Evolutionary conservation across 2,797 vertebrate species (phyloP), one percentile per base, ranked within the genome.

Genomic region (Melanotaenia trifasciata): DNA sequence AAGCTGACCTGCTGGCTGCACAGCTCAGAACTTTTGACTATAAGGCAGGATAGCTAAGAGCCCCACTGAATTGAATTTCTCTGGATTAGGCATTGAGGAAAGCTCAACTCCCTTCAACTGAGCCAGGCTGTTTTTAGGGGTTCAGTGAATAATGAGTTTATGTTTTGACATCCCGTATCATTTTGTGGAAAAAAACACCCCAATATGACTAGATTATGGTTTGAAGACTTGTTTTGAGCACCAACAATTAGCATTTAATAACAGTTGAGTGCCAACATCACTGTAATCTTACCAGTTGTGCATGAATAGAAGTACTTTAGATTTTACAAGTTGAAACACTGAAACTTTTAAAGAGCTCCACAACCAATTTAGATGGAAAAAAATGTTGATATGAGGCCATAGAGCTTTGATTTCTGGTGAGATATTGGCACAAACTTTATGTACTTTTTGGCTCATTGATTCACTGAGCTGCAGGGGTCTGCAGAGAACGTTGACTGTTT

Each of bases 1-100:
- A 88, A 88, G 89, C 88, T 86, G 92, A 92, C 91, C 92, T 89
- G 89, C 88, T 93, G 89, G 76, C 78, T 82, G 65, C 80, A 84
- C 76, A 88, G 88, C 80, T 69, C 73, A 80, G 68, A 32, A 68
- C 76, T 72, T 90, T 89, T 62, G 85, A 73, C 70, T 74, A 58
- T 83, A 80, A 86, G 76, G 79, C 69, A 83, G 70, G 80, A 64
- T 76, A 45, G 76, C 78, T 78, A 75, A 87, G 64, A 80, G 70
- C 74, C 66, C 62, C 3, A 50, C 73, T 84, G 78, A 86, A 83
- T 84, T 67, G 54, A 68, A 80, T 77, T 83, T 87, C 73, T 83
- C 84, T 86, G 83, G 80, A 85, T 90, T 89, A 85, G 66, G 59
- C 70, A 79, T 78, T 81, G 71, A 88, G 82, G 45, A 70, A 67